phyloP scores from a whole-genome alignment of 2,888 invertebrate genomes.

The Tyria jacobaeae region DNA sequence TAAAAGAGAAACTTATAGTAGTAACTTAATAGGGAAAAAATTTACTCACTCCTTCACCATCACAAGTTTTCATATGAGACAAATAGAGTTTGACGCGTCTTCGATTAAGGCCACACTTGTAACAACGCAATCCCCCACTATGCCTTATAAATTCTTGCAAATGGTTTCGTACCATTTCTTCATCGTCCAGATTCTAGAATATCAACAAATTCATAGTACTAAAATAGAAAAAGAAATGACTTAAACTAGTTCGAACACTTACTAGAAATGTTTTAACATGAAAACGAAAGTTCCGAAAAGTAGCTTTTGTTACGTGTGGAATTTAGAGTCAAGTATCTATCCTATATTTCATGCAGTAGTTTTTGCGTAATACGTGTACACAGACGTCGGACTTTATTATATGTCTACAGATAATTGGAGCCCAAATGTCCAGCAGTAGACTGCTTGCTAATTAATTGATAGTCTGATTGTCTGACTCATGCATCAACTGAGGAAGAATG shows the following conservation, averaged over 20 bases:
- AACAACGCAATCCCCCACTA: conserved; percentile 43
- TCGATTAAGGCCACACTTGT: conserved; percentile 49
- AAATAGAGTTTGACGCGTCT: conserved; percentile 42
- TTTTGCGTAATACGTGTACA: too few species aligned
- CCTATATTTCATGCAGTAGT: too few species aligned
- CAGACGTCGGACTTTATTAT: too few species aligned
- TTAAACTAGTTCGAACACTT: neutral
- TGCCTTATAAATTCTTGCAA: conserved; percentile 48
- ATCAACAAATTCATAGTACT: neutral
- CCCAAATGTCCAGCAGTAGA: too few species aligned
- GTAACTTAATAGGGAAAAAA: neutral
- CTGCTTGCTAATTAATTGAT: too few species aligned
- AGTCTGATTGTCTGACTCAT: too few species aligned
- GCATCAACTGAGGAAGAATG: too few species aligned
- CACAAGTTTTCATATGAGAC: conserved; percentile 34
- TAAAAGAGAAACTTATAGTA: too few species aligned
- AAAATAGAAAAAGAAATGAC: neutral
- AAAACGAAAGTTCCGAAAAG: neutral
- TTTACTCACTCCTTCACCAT: conserved; percentile 33
- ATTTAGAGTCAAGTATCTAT: too few species aligned
- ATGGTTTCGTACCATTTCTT: conserved; percentile 48
- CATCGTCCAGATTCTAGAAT: conserved; percentile 42
- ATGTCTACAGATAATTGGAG: too few species aligned
- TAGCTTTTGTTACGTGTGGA: too few species aligned
- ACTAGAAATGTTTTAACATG: neutral